Evolutionary conservation across 2,888 invertebrate genomes (phyloP), one percentile per base, ranked within the genome.

Genomic region (Ethmia dodecea): DNA sequence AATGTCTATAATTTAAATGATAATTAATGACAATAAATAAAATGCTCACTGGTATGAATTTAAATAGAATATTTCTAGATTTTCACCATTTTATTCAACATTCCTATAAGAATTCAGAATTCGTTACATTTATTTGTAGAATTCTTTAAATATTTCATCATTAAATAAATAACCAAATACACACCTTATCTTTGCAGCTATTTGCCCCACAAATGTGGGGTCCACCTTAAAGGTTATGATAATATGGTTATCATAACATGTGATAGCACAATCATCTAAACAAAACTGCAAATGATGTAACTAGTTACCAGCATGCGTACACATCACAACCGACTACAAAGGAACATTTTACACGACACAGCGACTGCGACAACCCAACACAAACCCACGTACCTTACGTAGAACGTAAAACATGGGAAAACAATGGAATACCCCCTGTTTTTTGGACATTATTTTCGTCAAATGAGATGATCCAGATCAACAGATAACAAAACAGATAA

Each of bases 401-500:
- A 74, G 60, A 58, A 80, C 63, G 55, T 72, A 80, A 74, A 80
- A 80, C 83, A 83, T 83, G 44, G 39, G 42, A 31, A 38, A 41
- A 47, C 40, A 52, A 43, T 42, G 39, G 45, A 45, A 47, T 46
- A 60, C 51, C 50, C 44, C 62, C 43, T 45, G 52, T 45, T 51
- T 52, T 50, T 45, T 45, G 45, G 38, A 45, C 43, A 51, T 52
- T 47, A 52, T 68, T 47, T 54, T 44, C 25, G 48, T 50, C 50
- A 61, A 64, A 58, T 51, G 51, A 70, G 65, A 78, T 71, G 67
- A 67, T 60, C 46, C 28, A 61, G 69, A 75, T 71, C 51, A 42
- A 56, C 56, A 55, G 80, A 78, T 81, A 83, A 72, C 61, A 61
- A 55, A 40, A 47, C 43, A 65, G 81, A 80, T 83, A 84, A 76